phyloP scores from a whole-genome alignment of 2,797 vertebrate genomes.

The Chelmon rostratus region DNA sequence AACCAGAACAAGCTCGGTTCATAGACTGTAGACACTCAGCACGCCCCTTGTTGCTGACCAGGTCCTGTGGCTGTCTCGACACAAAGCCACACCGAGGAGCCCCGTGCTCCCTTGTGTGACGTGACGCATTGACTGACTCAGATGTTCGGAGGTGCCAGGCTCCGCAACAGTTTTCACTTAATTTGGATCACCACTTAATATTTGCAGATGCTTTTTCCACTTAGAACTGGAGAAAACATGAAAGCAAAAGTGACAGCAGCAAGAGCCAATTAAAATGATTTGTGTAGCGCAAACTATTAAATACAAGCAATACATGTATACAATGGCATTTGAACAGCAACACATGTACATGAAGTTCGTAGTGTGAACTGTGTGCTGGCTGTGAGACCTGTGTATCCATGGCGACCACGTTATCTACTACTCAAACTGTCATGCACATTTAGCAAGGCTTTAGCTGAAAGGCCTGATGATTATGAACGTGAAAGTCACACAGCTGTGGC shows the following conservation, averaged over 20 bases:
- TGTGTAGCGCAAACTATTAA: background rate
- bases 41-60: background rate
- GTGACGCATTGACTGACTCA: background rate
- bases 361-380: background rate
- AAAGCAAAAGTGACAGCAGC: background rate
- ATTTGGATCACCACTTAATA: background rate
- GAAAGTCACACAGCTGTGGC: background rate
- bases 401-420: background rate
- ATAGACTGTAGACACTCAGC: background rate
- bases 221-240: background rate
- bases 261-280: background rate
- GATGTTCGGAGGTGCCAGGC: background rate
- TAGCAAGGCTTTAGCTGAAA: background rate
- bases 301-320: background rate
- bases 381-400: slow-evolving; percentile 2
- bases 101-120: background rate
- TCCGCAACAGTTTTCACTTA: background rate
- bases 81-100: slow-evolving; percentile 1
- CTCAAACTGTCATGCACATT: background rate
- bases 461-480: background rate
- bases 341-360: background rate
- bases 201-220: background rate
- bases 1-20: background rate
- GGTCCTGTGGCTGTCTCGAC: background rate
- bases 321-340: background rate